These are phyloP conservation scores for Pollenia angustigena DNA, from an alignment of 2,888 invertebrate species.

Conservation along the genomic window DNA sequence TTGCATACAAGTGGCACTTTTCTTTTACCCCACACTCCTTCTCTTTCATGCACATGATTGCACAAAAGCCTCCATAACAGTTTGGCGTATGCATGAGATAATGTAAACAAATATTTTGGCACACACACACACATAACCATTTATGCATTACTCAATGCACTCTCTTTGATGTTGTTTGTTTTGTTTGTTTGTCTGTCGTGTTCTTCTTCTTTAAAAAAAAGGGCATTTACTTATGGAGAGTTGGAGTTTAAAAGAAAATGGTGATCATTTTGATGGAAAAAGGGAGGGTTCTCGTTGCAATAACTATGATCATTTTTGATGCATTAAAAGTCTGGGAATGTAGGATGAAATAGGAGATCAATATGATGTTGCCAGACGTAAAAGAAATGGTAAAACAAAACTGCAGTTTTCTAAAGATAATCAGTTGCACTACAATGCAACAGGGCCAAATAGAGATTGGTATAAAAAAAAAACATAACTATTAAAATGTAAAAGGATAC, in stretches of 20 bases:
- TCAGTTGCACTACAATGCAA: too few species aligned
- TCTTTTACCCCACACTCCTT: constrained; percentile 14
- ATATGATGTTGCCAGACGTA: too few species aligned
- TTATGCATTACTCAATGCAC: constrained; percentile 47
- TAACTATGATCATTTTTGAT: background rate
- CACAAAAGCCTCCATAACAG: constrained; percentile 2
- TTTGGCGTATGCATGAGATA: constrained; percentile 24
- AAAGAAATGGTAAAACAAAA: too few species aligned
- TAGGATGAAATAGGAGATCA: too few species aligned
- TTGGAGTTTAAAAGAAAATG: constrained; percentile 63
- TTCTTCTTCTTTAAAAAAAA: constrained; percentile 10
- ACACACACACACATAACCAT: background rate
- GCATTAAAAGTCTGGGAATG: too few species aligned
- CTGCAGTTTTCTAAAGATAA: too few species aligned
- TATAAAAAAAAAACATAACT: too few species aligned
- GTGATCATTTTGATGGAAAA: constrained; percentile 42
- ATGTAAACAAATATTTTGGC: constrained; percentile 28
- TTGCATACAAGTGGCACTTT: constrained; percentile 71
- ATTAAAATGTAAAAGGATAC: too few species aligned
- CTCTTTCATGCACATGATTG: constrained; percentile 8
- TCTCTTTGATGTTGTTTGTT: constrained; percentile 56
- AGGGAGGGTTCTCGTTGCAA: constrained; percentile 20
- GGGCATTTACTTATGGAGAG: constrained; percentile 12
- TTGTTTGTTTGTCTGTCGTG: background rate
- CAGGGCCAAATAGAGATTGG: too few species aligned